These are phyloP conservation scores for Catotricha subobsoleta DNA, from an alignment of 2,888 invertebrate genomes.

Conservation along the genomic window DNA sequence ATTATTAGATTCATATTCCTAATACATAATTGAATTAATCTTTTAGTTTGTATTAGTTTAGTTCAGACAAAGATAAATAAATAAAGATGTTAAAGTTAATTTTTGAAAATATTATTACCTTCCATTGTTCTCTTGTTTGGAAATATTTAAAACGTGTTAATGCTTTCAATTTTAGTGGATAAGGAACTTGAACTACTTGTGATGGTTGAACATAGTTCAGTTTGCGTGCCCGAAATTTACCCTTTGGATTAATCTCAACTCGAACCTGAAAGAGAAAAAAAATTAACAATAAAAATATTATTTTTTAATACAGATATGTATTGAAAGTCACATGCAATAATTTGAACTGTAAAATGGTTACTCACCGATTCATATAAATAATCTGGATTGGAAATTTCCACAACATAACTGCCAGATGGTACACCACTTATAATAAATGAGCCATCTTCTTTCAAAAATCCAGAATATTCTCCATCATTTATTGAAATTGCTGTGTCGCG, in stretches of 20 bases:
- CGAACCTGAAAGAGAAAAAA: constrained; percentile 28
- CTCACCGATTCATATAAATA: constrained; percentile 76
- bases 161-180: constrained; percentile 80
- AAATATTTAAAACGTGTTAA: constrained; percentile 70
- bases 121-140: constrained; percentile 89
- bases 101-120: constrained; percentile 25
- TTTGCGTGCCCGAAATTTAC: constrained; percentile 86
- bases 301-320: background rate
- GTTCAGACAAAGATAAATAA: too few species aligned
- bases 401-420: constrained; percentile 80
- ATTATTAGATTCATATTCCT: too few species aligned
- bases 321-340: background rate
- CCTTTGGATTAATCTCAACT: constrained; percentile 94
- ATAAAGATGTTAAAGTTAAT: background rate
- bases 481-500: constrained; percentile 59
- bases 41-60: too few species aligned
- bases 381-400: constrained; percentile 82
- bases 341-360: constrained; percentile 6
- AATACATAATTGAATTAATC: too few species aligned
- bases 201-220: constrained; percentile 88
- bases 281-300: background rate
- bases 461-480: constrained; percentile 76
- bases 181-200: constrained; percentile 75
- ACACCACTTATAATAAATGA: constrained; percentile 75
- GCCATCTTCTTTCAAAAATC: constrained; percentile 81